Conservation (phyloP, 2,888 invertebrate species). For the Acronicta psi region DNA sequence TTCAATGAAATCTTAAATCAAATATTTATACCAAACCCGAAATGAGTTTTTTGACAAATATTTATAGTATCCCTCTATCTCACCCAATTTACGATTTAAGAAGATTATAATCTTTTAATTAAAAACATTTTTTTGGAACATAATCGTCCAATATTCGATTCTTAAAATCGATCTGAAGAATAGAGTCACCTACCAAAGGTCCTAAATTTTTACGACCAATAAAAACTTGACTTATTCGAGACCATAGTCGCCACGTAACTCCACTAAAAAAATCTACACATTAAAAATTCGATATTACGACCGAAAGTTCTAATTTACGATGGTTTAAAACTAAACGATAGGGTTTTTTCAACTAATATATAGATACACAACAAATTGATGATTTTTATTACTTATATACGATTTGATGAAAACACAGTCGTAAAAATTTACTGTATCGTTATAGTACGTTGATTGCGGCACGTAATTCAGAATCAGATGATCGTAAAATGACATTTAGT, state of each 20-base stretch:
- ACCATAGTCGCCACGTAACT: constrained; percentile 72
- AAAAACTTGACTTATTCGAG: constrained; percentile 85
- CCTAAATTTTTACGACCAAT: constrained; percentile 86
- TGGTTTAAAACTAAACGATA: constrained; percentile 80
- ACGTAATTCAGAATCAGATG: constrained; percentile 62
- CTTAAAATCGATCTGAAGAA: constrained; percentile 73
- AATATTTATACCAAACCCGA: constrained; percentile 47
- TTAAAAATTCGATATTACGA: constrained; percentile 86
- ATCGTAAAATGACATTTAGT: constrained; percentile 60
- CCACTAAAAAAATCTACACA: constrained; percentile 66
- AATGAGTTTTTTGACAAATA: constrained; percentile 64
- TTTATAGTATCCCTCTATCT: constrained; percentile 62
- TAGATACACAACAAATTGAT: constrained; percentile 70
- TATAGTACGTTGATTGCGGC: constrained; percentile 56
- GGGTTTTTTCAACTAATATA: constrained; percentile 65
- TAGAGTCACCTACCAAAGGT: constrained; percentile 71
- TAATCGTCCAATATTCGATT: constrained; percentile 63
- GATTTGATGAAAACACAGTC: constrained; percentile 74
- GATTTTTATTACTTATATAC: constrained; percentile 66
- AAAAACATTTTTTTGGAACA: constrained; percentile 57
- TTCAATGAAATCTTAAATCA: constrained; percentile 46
- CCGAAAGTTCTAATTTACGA: constrained; percentile 85
- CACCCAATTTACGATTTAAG: constrained; percentile 65
- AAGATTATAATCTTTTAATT: constrained; percentile 73
- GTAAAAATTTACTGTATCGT: constrained; percentile 68